A percentile compares a stretch with the other conserved stretches of the same genome.
Evolutionary conservation across 2,888 invertebrate genomes (phyloP).

Genomic region (Agriopis marginaria): DNA sequence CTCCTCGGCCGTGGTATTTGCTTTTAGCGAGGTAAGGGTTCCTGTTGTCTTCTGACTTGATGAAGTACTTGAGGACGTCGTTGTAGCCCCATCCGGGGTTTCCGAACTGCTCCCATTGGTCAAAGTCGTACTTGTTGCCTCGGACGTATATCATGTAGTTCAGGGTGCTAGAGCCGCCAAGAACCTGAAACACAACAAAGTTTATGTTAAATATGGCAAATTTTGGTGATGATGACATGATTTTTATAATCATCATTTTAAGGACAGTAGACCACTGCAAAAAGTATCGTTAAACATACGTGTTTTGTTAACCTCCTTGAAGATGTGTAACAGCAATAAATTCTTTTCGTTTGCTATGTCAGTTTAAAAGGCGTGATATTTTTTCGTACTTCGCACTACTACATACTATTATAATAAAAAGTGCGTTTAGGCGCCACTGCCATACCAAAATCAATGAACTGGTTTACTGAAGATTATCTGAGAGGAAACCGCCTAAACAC

Average conservation of each 20-base stretch:
- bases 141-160: conserved; percentile 97
- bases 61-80: conserved; percentile 94
- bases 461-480: background rate
- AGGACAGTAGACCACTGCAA: background rate
- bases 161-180: conserved; percentile 95
- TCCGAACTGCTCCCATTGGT: conserved; percentile 94
- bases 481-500: too few relatives aligned
- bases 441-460: background rate
- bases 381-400: background rate
- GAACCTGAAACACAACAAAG: conserved; percentile 81
- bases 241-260: background rate
- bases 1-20: conserved; percentile 90
- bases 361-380: background rate
- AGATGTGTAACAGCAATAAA: background rate
- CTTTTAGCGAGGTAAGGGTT: conserved; percentile 92
- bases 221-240: too few relatives aligned
- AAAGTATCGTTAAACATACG: background rate
- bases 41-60: conserved; percentile 95
- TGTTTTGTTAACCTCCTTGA: background rate
- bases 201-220: background rate
- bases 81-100: conserved; percentile 96
- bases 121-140: conserved; percentile 94
- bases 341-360: background rate
- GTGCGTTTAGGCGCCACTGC: background rate
- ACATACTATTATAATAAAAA: background rate